Evolutionary conservation across 2,888 invertebrate genomes (phyloP), one percentile per base, ranked within the genome.

Genomic region (Troides helena): DNA sequence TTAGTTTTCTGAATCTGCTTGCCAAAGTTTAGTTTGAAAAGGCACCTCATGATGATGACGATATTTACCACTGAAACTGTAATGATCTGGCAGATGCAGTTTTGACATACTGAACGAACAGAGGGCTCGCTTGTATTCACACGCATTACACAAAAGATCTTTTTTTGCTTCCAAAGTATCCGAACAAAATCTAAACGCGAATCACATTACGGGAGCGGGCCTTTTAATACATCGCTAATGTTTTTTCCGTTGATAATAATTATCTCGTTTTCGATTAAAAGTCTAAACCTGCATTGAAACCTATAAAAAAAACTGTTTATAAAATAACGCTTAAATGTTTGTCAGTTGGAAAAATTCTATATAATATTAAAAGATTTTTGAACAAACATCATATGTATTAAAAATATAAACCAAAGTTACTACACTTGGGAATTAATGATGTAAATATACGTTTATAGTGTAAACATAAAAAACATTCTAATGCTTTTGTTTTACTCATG

Each of bases 401-500:
- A 14, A 46, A 12, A 14, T 12, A 10, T 12, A 18, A 14, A 50
- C 14, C 10, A 50, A 50, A 50, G 17, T 14, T 18, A 50, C 50
- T 4, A 81, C 79, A 82, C 79, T 75, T 77, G 74, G 78, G 76
- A 77, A 50, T 50, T 14, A 50, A 81, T 81, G 80, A 83, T 83
- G 80, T 81, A 87, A 87, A 85, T 81, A 85, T 85, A 81, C 85
- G 88, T 88, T 86, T 87, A 86, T 62, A 84, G 88, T 87, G 85
- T 83, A 83, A 85, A 89, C 89, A 88, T 81, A 87, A 87, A 90
- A 84, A 86, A 89, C 84, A 84, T 84, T 83, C 81, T 80, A 82
- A 78, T 77, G 83, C 88, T 89, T 89, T 91, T 91, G 89, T 91
- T 86, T 92, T 90, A 88, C 87, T 84, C 86, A 85, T 89, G 90